Evolutionary conservation across 2,797 vertebrate genomes (phyloP), one percentile per base, ranked within the genome.

Genomic region (Poecilia picta): DNA sequence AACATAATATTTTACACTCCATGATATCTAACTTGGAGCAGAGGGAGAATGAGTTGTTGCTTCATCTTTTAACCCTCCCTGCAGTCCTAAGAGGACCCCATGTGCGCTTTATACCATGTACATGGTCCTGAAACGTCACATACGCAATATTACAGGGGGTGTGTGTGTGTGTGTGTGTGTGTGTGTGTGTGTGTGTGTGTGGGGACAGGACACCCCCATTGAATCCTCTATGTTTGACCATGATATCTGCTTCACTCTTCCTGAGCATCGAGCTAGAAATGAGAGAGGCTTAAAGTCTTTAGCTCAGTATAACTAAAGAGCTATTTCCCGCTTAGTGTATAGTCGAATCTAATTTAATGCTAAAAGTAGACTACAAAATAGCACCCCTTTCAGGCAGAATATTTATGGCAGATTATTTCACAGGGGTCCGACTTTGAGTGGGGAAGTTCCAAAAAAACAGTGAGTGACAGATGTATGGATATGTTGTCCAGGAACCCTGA

Each of bases 1-100:
- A 85, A 81, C 76, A 76, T 83, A 87, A 91, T 90, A 83, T 91
- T 90, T 92, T 75, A 84, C 77, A 83, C 77, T 46, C 7, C 16
- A 23, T 39, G 16, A 23, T 66, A 11, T 66, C 73, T 51, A 83
- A 81, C 82, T 83, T 78, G 51, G 64, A 73, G 43, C 75, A 79
- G 73, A 79, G 75, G 76, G 83, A 71, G 36, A 53, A 68, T 72
- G 80, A 28, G 13, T 71, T 72, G 68, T n/a, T 64, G 59, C 76
- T 51, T 70, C 72, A 81, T 80, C 75, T 33, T 47, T 49, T 20
- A 49, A 49, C 6, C 47, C 47, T 49, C 18, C 47, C 47, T 49
- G 18, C 47, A 23, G 47, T 49, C 18, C 47, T 20, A 45, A 45
- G 43, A 13, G 12, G 43, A 45, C 43, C 11, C 11, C 43, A 3